phyloP scores from a whole-genome alignment of 2,888 invertebrate species.

The Baccha elongata region DNA sequence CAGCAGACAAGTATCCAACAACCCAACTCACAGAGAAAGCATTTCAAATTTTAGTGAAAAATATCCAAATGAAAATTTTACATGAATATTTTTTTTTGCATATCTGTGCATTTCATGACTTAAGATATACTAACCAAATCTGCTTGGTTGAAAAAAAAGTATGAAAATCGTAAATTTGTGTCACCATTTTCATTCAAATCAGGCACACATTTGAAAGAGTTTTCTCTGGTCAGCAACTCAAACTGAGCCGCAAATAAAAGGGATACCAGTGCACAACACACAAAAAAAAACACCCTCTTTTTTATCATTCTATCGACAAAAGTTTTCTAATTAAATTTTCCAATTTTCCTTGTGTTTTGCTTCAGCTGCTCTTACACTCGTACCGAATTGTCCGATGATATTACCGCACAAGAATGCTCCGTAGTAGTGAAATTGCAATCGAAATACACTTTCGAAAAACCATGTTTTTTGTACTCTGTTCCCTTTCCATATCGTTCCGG shows the following conservation, averaged over 20 bases:
- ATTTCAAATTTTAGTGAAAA: background rate
- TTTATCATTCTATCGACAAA: slow-evolving; percentile 54
- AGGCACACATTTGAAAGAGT: slow-evolving; percentile 26
- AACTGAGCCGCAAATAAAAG: slow-evolving; percentile 35
- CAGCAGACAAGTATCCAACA: too few relatives aligned
- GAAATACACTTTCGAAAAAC: slow-evolving; percentile 66
- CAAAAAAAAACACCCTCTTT: slow-evolving; percentile 1
- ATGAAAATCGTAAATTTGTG: slow-evolving; percentile 5
- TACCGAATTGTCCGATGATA: slow-evolving; percentile 63
- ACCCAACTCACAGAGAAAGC: too few relatives aligned
- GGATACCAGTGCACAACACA: slow-evolving; percentile 50
- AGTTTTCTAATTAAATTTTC: slow-evolving; percentile 75
- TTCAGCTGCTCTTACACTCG: slow-evolving; percentile 66
- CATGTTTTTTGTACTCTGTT: slow-evolving; percentile 23
- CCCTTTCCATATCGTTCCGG: slow-evolving; percentile 29
- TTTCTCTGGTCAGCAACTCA: slow-evolving; percentile 19
- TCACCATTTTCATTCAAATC: slow-evolving; percentile 44
- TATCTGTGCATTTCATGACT: background rate
- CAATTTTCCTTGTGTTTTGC: slow-evolving; percentile 72
- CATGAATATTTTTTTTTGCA: slow-evolving; percentile 11
- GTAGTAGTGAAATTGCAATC: slow-evolving; percentile 64
- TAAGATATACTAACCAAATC: slow-evolving; percentile 15
- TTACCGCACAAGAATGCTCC: slow-evolving; percentile 67
- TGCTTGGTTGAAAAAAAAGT: background rate
- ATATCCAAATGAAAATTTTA: slow-evolving; percentile 33